Base-by-base conservation (phyloP, 2,113 vertebrate species). In the Gasterosteus nipponicus region DNA sequence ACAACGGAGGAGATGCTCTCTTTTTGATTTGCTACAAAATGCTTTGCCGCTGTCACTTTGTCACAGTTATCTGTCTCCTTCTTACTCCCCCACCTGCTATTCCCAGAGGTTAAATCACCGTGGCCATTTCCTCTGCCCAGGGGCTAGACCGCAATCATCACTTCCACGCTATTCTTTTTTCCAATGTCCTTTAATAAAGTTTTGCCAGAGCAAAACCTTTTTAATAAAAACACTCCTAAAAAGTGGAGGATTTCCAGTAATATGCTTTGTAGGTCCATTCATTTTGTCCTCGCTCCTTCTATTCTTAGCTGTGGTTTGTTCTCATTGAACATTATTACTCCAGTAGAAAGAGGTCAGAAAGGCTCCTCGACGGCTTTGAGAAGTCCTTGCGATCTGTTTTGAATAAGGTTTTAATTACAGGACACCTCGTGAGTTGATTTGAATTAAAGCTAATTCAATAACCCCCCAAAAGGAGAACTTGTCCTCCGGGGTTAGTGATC, bases 71-170 rank as follows among this genome's bases (percentile, higher is more conserved):
- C 42, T 26, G 19, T 22, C 49, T 51, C n/a, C 3, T 3, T 53
- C 12, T 46, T 33, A 33, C 1, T 29, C 8, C 15, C 14, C 54
- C 29, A 54, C 44, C 51, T 76, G 38, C 19, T 33, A 22, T 75
- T 35, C 31, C 41, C 49, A 71, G 66, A 53, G 72, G 68, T 72
- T 53, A 39, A 77, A 63, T 67, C 47, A 38, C 31, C 33, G 39
- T 22, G 3, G 16, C 35, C 7, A 2, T 47, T 58, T 61, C 15
- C 18, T 39, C 64, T 71, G 62, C 12, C 2, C 39, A 0, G 11
- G 14, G 53, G 9, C 61, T 53, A 66, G 62, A 78, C 63, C 41
- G 63, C 51, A 31, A 3, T 35, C 16, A 69, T 74, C 60, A 39
- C 31, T 54, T 59, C 53, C n/a, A 31, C 1, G 0, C 42, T 15